A percentile compares a stretch with the other conserved stretches of the same genome.
Conservation (phyloP, 2,113 vertebrate genomes). For the Potamarius usumacintae region DNA sequence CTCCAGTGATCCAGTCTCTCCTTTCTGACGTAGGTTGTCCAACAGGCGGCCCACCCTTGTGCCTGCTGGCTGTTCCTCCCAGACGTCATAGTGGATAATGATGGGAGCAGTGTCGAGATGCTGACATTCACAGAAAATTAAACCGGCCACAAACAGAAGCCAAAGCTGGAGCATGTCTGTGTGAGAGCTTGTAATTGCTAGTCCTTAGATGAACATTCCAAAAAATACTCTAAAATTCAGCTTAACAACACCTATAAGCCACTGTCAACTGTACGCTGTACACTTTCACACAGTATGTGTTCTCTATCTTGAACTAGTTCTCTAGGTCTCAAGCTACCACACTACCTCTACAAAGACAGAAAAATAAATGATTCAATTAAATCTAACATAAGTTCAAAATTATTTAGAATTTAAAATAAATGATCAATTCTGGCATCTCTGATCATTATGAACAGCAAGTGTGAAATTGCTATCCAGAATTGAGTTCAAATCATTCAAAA, state of each 20-base stretch:
- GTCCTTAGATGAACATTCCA: conserved; percentile 50
- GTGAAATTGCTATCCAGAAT: background rate
- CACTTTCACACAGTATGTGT: background rate
- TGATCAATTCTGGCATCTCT: background rate
- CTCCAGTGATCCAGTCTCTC: conserved; percentile 61
- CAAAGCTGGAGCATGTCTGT: conserved; percentile 66
- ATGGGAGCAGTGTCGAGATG: conserved; percentile 54
- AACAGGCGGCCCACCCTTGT: conserved; percentile 81
- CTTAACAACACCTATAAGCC: background rate
- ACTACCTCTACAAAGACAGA: background rate
- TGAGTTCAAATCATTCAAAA: background rate
- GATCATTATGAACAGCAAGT: background rate
- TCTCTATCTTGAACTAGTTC: background rate
- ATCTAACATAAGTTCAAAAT: background rate
- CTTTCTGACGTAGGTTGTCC: conserved; percentile 73
- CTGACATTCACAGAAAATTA: conserved; percentile 36
- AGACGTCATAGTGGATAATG: conserved; percentile 76
- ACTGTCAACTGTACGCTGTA: background rate
- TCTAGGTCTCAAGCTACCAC: background rate
- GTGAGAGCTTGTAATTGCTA: conserved; percentile 24
- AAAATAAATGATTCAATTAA: background rate
- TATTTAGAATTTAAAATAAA: background rate
- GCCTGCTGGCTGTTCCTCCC: conserved; percentile 82
- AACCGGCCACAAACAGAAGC: conserved; percentile 59
- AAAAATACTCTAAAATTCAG: background rate